Evolutionary conservation across 2,797 vertebrate species (phyloP).

Genomic region (Podarcis siculus): DNA sequence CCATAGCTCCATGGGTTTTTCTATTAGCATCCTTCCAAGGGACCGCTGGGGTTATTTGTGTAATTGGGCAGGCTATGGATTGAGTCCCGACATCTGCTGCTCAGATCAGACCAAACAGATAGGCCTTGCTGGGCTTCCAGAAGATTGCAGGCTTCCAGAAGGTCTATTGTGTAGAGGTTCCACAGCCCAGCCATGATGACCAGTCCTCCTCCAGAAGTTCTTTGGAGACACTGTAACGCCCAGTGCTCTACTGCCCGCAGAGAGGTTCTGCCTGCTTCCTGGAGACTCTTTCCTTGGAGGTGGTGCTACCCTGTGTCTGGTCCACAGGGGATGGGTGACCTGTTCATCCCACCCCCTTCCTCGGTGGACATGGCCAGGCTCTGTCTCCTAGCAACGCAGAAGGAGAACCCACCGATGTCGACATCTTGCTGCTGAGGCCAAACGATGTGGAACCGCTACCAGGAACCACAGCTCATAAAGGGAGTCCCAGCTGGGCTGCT

Average conservation of each 20-base stretch:
- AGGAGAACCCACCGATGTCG: slow-evolving; percentile 23
- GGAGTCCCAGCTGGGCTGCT: slow-evolving; percentile 3
- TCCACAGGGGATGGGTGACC: background rate
- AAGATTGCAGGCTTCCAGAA: background rate
- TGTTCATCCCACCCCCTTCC: background rate
- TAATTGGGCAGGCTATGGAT: no score
- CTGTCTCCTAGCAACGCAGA: slow-evolving; percentile 32
- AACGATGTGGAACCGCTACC: background rate
- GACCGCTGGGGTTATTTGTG: no score
- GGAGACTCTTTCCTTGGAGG: background rate
- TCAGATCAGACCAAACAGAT: background rate
- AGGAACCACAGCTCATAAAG: background rate
- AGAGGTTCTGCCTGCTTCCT: background rate
- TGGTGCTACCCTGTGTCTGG: rapidly evolving
- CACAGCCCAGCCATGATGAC: background rate
- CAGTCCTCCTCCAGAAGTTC: no score
- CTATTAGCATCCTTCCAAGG: no score
- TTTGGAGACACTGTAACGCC: background rate
- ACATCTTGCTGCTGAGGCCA: background rate
- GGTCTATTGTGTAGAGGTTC: background rate
- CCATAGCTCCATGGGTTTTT: no score
- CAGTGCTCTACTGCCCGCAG: rapidly evolving
- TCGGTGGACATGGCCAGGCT: background rate
- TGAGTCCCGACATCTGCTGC: background rate
- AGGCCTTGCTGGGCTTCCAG: background rate